Conservation (phyloP, 2,888 invertebrate genomes). For the Gymnoscelis rufifasciata region DNA sequence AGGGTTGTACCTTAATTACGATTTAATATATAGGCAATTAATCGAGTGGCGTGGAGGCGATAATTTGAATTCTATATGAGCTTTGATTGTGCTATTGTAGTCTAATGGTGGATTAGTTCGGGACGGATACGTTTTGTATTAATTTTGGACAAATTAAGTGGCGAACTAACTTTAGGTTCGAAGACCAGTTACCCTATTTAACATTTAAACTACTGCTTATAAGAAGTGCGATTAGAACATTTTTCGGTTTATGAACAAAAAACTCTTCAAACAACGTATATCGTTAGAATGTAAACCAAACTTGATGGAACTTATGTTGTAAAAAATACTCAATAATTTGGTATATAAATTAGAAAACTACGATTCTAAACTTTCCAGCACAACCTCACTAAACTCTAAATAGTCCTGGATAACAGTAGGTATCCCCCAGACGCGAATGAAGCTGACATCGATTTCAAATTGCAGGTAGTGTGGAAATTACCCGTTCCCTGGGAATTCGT, state of each 20-base stretch:
- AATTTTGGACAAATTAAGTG: background rate
- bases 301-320: too few species aligned
- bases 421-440: constrained; percentile 14
- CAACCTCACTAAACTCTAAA: background rate
- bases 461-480: constrained; percentile 15
- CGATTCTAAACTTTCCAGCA: background rate
- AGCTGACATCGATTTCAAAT: constrained; percentile 20
- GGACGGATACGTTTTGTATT: constrained; percentile 6
- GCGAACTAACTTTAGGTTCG: background rate
- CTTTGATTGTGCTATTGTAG: constrained; percentile 27
- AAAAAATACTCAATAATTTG: too few species aligned
- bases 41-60: constrained; percentile 38
- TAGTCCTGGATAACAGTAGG: constrained; percentile 4
- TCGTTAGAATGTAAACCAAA: too few species aligned
- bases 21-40: constrained; percentile 77
- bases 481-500: constrained; percentile 9
- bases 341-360: too few species aligned
- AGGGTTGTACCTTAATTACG: constrained; percentile 71
- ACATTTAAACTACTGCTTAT: too few species aligned
- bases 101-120: constrained; percentile 18
- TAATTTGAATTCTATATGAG: constrained; percentile 31
- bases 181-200: too few species aligned
- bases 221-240: too few species aligned
- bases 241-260: too few species aligned
- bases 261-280: too few species aligned